Base-by-base conservation (phyloP, 2,113 vertebrate genomes). In the Sitta europaea region DNA sequence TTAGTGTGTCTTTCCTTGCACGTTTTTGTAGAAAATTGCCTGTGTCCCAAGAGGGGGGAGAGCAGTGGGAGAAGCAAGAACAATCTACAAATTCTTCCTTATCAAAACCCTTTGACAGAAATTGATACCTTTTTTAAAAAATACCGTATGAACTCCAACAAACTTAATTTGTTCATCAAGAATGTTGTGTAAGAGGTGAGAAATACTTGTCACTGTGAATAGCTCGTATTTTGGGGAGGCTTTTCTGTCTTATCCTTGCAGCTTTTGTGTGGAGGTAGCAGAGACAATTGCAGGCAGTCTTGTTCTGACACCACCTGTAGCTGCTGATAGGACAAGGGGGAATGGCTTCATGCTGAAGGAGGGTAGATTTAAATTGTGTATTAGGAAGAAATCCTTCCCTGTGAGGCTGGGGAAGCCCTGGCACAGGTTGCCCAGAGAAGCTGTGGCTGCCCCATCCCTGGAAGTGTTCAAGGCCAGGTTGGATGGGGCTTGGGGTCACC, bases 401-500 rank as follows among this genome's bases (percentile, higher is more conserved):
- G 4, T 36, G 67, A 58, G 36, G 12, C 5, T 51, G 36, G 22
- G 0, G 0, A 51, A 43, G 23, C 43, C 8, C 36, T 57, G 51
- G 43, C 75, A 51, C 33, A 57, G 58, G 33, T 0, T 73, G 12
- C 51, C 12, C 51, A 36, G 51, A 11, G 33, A 7, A 38, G 23
- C 15, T 65, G 51, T 51, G 67, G 22, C 27, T 80, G 67, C 12
- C 11, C 33, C 22, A 51, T 51, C 33, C 14, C 45, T 88, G 43
- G 51, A 0, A 58, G 10, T 66, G 36, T 33, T 0, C 12, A 23
- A 23, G 50, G 42, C 29, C 42, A 27, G 50, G 42, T 0, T 88
- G 66, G 66, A 65, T 0, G 1, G 14, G 31, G 11, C 14, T 79
- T 31, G 58, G 50, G 50, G 21, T 2, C 2, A 0, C 22, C 35